Percentiles rank a stretch among this genome's conserved stretches.
phyloP scores from a whole-genome alignment of 1,140 invertebrate species.

The Amphibalanus amphitrite region DNA sequence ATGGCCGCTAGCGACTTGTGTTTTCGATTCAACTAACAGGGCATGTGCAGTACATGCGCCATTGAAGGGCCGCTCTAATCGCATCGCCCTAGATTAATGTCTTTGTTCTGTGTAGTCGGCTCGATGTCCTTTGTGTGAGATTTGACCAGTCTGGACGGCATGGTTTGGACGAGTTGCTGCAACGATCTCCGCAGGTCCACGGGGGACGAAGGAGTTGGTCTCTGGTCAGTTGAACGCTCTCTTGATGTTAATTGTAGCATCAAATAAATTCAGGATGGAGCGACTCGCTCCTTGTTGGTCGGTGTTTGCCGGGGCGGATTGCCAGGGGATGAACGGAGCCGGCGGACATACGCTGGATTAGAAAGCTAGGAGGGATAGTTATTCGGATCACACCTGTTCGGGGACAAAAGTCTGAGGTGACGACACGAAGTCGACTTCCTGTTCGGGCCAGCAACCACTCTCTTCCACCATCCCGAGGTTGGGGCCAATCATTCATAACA shows the following conservation, averaged over 20 bases:
- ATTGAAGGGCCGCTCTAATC: neutral
- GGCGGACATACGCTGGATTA: no score
- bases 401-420: no score
- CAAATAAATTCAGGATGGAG: neutral
- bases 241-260: constrained; percentile 2
- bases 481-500: no score
- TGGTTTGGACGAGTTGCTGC: neutral
- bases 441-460: no score
- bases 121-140: neutral
- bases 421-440: no score
- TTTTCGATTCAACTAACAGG: neutral
- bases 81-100: neutral
- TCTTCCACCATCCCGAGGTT: no score
- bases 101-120: neutral
- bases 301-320: neutral
- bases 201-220: neutral
- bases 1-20: neutral
- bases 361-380: no score
- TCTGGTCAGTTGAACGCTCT: constrained; percentile 1
- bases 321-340: no score
- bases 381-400: no score
- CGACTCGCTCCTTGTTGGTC: neutral
- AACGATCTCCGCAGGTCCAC: neutral
- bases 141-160: neutral
- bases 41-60: neutral